Conservation (phyloP, 2,113 vertebrate species). For the Turdus rufiventris region DNA sequence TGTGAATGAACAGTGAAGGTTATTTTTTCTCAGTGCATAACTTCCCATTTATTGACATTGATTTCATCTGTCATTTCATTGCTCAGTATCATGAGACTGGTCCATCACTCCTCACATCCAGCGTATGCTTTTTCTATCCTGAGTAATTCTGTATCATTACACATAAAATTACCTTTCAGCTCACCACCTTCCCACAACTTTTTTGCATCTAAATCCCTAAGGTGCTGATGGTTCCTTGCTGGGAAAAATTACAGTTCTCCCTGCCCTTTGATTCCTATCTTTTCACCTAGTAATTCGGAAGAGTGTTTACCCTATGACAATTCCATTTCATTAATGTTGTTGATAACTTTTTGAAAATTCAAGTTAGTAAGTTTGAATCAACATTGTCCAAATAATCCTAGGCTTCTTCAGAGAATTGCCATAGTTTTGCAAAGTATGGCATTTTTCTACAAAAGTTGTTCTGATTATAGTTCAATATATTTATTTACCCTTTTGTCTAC, state of each 20-base stretch:
- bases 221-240: neutral
- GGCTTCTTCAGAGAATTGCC: neutral
- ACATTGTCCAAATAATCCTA: neutral
- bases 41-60: conserved; percentile 10
- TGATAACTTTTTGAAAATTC: neutral
- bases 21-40: neutral
- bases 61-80: conserved; percentile 16
- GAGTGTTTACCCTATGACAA: neutral
- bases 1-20: neutral
- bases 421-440: neutral
- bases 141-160: conserved; percentile 2
- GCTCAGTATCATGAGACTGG: neutral
- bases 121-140: neutral
- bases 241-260: neutral
- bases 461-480: neutral
- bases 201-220: neutral
- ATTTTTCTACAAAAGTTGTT: neutral
- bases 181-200: neutral
- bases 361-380: neutral
- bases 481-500: neutral
- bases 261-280: neutral
- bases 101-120: neutral
- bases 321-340: neutral
- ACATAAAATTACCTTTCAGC: neutral
- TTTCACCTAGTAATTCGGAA: neutral